These are phyloP conservation scores for Pelmatolapia mariae DNA, from an alignment of 2,113 vertebrate species.

Conservation along the genomic window DNA sequence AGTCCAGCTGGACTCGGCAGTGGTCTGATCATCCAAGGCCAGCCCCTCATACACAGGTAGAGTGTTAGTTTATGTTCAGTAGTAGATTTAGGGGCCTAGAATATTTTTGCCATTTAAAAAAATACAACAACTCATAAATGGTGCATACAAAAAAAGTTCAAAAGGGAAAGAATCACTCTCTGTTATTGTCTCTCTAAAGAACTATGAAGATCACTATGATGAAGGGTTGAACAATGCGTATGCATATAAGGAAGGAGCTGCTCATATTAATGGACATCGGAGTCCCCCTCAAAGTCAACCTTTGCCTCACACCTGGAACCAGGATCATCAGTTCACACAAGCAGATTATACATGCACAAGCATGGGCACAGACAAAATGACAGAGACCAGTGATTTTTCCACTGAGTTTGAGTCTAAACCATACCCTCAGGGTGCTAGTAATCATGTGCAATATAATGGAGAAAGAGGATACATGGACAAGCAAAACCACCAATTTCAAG, in stretches of 20 bases:
- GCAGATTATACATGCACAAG: slow-evolving; percentile 60
- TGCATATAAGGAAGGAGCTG: slow-evolving; percentile 37
- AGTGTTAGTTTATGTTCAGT: neutral
- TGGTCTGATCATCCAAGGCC: slow-evolving; percentile 71
- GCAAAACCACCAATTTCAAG: slow-evolving; percentile 74
- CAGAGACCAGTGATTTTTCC: slow-evolving; percentile 59
- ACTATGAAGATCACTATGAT: slow-evolving; percentile 52
- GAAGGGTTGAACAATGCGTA: slow-evolving; percentile 61
- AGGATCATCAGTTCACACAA: slow-evolving; percentile 58
- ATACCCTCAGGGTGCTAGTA: slow-evolving; percentile 61
- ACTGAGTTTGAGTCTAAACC: slow-evolving; percentile 62
- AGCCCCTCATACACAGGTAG: slow-evolving; percentile 67
- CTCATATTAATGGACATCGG: slow-evolving; percentile 52
- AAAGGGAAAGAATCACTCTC: neutral
- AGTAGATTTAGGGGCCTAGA: neutral
- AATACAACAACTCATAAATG: neutral
- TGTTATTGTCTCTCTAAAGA: slow-evolving; percentile 47
- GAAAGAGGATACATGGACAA: slow-evolving; percentile 56
- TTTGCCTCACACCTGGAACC: slow-evolving; percentile 69
- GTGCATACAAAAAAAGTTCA: neutral
- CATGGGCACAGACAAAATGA: slow-evolving; percentile 53
- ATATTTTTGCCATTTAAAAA: neutral
- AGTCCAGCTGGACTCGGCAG: slow-evolving; percentile 64
- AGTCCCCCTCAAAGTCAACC: slow-evolving; percentile 42
- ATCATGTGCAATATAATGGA: slow-evolving; percentile 70